Evolutionary conservation across 2,113 vertebrate species (phyloP).

Genomic region (Zosterops hypoxanthus): DNA sequence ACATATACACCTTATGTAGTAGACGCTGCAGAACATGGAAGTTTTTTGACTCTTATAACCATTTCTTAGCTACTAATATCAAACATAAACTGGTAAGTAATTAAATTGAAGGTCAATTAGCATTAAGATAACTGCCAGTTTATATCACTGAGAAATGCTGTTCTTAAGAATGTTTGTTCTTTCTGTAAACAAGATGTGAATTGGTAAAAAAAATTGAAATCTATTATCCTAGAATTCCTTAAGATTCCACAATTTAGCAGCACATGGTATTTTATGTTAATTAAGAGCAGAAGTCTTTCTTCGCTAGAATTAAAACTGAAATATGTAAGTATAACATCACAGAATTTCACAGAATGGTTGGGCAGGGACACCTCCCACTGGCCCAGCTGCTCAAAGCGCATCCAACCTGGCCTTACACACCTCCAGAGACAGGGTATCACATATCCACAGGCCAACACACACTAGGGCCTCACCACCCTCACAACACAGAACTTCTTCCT

Average conservation of each 20-base stretch:
- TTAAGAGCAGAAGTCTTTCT: background rate
- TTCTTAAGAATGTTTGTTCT: background rate
- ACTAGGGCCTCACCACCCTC: background rate
- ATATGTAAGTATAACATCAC: rapidly evolving
- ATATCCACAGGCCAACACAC: background rate
- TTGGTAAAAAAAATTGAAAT: background rate
- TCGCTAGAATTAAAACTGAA: background rate
- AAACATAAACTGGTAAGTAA: background rate
- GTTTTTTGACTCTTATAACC: rapidly evolving
- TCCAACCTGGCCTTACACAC: background rate
- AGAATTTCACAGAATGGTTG: background rate
- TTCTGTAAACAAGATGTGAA: background rate
- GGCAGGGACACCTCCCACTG: background rate
- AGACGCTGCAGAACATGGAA: background rate
- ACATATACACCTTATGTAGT: background rate
- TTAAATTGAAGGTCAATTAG: background rate
- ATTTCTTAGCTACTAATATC: background rate
- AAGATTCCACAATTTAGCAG: background rate
- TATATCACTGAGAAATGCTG: background rate
- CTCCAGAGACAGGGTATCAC: background rate
- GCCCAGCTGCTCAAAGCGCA: rapidly evolving
- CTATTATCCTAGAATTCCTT: background rate
- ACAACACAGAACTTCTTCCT: background rate
- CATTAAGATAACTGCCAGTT: background rate
- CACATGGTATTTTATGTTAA: background rate